Base-by-base conservation (phyloP, 2,797 vertebrate species). In the Hemibagrus guttatus region DNA sequence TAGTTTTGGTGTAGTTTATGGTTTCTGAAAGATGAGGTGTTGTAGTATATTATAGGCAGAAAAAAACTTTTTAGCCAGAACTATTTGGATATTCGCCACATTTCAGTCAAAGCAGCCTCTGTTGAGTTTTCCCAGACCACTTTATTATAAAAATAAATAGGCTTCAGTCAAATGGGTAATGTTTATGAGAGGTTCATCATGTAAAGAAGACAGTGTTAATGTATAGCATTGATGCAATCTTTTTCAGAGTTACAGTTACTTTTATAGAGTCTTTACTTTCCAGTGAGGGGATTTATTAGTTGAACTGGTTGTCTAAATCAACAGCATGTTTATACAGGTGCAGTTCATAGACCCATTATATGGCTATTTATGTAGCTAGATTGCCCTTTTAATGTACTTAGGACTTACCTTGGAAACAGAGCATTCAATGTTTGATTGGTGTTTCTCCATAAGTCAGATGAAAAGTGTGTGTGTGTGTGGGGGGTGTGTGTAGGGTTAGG, bases 151-250 rank as follows among this genome's bases (percentile, higher is more conserved):
- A 46, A 61, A 42, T 17, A 81, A 42, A 46, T 81, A 83, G 81
- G 3, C 31, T 68, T 83, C 28, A 69, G 19, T 35, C 6, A 31
- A 58, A 46, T 16, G 13, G 11, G 54, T 81, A 66, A 35, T 31
- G 17, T 66, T 84, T 87, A 74, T 85, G 21, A 12, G 28, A 35
- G 54, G 42, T 66, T 86, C 83, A 12, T 91, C 86, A 89, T 71
- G 61, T 76, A n/a, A 52, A 35, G 31, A 26, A 74, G 28, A 12
- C 66, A 76, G 82, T 85, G 49, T 42, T 26, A 81, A 86, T 89
- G 86, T 74, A 49, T 89, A 85, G 46, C 31, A 81, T 21, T 64
- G 26, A 79, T 64, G 85, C 86, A 85, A 88, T 87, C 75, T 88
- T 86, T 75, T 46, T 79, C 2, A 74, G 87, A 56, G 52, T 78